Evolutionary conservation across 1,140 invertebrate species (phyloP).

Genomic region (Mercenaria mercenaria): DNA sequence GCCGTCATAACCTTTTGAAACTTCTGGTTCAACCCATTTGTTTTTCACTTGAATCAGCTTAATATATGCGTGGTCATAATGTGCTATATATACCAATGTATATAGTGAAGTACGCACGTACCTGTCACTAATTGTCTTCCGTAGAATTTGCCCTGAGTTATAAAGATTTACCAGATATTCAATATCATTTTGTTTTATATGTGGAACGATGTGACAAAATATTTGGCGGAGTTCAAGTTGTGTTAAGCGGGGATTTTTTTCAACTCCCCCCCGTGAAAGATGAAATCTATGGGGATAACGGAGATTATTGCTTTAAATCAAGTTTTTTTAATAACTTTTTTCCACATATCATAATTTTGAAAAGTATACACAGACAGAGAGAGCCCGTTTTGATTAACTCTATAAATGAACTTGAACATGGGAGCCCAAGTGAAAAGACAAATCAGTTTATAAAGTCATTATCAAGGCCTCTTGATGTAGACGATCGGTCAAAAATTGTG

Average conservation of each 20-base stretch:
- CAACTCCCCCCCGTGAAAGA: neutral
- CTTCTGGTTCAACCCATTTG: no score
- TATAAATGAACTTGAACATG: neutral
- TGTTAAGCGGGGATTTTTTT: neutral
- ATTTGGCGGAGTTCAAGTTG: constrained; percentile 15
- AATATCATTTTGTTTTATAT: no score
- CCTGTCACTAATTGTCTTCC: no score
- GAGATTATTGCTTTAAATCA: neutral
- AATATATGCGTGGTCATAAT: no score
- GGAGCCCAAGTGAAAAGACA: neutral
- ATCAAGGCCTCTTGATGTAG: neutral
- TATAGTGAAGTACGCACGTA: no score
- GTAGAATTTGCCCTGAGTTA: no score
- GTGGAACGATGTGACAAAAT: neutral
- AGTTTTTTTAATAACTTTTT: neutral
- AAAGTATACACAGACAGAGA: neutral
- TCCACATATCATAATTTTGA: neutral
- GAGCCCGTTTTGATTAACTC: neutral
- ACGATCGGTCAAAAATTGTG: neutral
- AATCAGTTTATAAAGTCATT: neutral
- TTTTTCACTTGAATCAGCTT: no score
- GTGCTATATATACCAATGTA: no score
- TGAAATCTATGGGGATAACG: neutral
- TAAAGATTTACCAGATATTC: no score
- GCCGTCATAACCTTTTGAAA: no score